Evolutionary conservation across 1,140 invertebrate genomes (phyloP), one percentile per base, ranked within the genome.

Genomic region (Neodiprion fabricii): DNA sequence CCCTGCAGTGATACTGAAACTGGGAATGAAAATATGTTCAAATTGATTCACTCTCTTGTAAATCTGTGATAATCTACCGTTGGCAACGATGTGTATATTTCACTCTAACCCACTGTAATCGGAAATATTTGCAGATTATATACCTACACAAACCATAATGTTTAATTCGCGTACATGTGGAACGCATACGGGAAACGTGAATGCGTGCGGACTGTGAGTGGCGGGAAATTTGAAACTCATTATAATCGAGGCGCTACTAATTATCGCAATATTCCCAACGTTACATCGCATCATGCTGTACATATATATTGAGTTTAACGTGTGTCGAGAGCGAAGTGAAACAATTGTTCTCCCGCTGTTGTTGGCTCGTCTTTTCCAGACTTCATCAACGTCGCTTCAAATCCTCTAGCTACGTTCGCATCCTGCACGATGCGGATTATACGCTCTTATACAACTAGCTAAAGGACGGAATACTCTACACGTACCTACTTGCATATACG

Each of bases 171-270:
- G 28, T 40, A 40, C 28, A 40, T 5, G 28, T 40, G 28, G 28
- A 1, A 40, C 28, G 28, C 28, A 40, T 40, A 40, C 28, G 53
- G 53, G 53, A 61, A 40, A 40, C 5, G 28, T 61, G n/a, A 61
- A 61, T 17, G 53, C 53, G 53, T 14, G 53, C 11, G 5, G 28
- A 17, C n/a, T 17, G 53, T 14, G 53, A 14, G 53, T 61, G 53
- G 53, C 53, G n/a, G 53, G 53, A 61, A 61, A 61, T 61, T 61
- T 61, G 53, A 61, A 61, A 61, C 53, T 61, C 53, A 61, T 61
- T 61, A 61, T 61, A 61, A 61, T 9, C 53, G 11, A 61, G 11
- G 53, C 11, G 11, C n/a, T 61, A 61, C 53, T 61, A 61, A 61
- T 61, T 61, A 61, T 61, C 53, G 53, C n/a, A 17, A 61, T 61